Percentiles rank a stretch among this genome's conserved stretches.
phyloP scores from a whole-genome alignment of 2,113 vertebrate species.

The Cebus imitator region DNA sequence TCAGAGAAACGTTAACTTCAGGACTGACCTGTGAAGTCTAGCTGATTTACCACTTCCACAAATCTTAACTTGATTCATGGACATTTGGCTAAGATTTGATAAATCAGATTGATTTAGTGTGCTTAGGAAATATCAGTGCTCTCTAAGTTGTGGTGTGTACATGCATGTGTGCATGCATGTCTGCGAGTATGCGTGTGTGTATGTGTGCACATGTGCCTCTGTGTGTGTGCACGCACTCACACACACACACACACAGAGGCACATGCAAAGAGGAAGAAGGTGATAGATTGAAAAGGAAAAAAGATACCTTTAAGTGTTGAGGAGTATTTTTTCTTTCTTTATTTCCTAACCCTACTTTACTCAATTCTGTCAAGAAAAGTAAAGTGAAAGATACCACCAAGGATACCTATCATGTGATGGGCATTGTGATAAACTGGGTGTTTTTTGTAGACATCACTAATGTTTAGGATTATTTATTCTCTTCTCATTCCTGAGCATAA shows the following conservation, averaged over 20 bases:
- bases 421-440: not conserved
- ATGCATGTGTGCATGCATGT: no score
- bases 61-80: not conserved
- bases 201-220: no score
- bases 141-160: not conserved
- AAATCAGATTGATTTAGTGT: not conserved
- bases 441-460: not conserved
- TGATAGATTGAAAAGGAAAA: not conserved
- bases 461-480: not conserved
- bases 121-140: not conserved
- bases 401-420: not conserved
- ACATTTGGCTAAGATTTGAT: not conserved
- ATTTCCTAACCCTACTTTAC: not conserved
- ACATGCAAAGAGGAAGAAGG: not conserved
- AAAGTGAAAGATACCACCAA: not conserved
- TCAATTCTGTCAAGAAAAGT: not conserved
- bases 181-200: rapidly evolving
- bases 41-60: not conserved
- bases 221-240: no score
- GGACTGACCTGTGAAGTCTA: not conserved
- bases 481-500: not conserved
- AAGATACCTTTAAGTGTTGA: not conserved
- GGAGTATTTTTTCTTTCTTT: not conserved
- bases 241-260: no score
- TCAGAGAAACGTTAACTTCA: not conserved